Conservation (phyloP, 2,888 invertebrate genomes). For the Pseudolycoriella hygida region DNA sequence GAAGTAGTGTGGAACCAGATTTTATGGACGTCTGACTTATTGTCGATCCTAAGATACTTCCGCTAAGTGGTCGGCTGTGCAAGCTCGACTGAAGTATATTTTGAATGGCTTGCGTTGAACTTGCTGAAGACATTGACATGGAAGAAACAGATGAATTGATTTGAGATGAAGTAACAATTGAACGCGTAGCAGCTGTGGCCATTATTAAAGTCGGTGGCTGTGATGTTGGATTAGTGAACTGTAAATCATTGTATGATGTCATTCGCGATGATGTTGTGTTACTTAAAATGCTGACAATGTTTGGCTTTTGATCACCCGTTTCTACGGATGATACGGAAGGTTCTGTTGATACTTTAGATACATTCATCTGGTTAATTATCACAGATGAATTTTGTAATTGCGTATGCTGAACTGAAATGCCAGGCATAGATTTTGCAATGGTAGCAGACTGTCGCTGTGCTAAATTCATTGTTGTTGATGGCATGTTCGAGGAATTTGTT, state of each 20-base stretch:
- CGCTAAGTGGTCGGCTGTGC: conserved; percentile 15
- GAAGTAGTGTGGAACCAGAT: conserved; percentile 36
- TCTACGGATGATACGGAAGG: neutral
- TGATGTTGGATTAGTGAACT: conserved; percentile 27
- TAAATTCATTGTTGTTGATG: conserved; percentile 1
- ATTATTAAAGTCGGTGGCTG: conserved; percentile 32
- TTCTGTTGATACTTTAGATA: conserved; percentile 15
- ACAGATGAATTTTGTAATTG: conserved; percentile 3
- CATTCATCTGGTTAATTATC: conserved; percentile 2
- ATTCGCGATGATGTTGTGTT: conserved; percentile 11
- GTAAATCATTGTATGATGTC: conserved; percentile 12
- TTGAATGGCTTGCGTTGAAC: conserved; percentile 6
- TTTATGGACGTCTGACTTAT: conserved; percentile 22
- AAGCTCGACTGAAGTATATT: conserved; percentile 12
- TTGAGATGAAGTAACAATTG: neutral
- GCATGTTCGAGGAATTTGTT: neutral
- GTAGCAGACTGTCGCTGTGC: neutral
- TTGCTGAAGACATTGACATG: conserved; percentile 3
- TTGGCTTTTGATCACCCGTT: conserved; percentile 15
- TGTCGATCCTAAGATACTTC: conserved; percentile 29
- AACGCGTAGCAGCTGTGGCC: conserved; percentile 29
- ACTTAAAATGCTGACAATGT: conserved; percentile 4
- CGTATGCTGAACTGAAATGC: conserved; percentile 9
- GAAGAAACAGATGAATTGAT: neutral
- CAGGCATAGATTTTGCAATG: conserved; percentile 3